Base-by-base conservation (phyloP, 2,797 vertebrate species). In the Micromesistius poutassou region DNA sequence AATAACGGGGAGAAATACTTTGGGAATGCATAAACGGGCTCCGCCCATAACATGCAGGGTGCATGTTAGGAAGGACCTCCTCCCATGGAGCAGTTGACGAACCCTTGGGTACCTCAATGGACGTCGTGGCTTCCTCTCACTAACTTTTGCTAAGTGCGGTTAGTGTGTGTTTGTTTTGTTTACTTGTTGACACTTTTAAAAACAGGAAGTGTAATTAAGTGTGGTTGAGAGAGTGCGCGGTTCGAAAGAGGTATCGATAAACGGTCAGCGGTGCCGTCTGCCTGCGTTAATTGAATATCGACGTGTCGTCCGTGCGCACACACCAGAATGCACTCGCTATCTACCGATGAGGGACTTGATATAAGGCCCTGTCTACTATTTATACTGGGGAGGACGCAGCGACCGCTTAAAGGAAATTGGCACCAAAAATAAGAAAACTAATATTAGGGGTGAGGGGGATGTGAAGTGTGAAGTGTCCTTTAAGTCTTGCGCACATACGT, bases 231-330 rank as follows among this genome's bases (percentile, higher is more conserved):
- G 30, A 81, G 79, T 77, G 80, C 84, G 88, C 80, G 80, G 83
- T 90, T 93, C 92, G 91, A 93, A 91, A 91, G 83, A 82, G 78
- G 80, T 90, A 93, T 94, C 89, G 92, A 94, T 93, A 89, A 93
- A 92, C 84, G 84, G 90, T 88, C 90, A 82, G 79, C 71, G 79
- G 83, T 81, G 89, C 86, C 81, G 85, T 85, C 89, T 88, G 84
- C 81, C 75, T 82, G 80, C 87, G 89, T 91, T 94, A 94, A 94
- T 94, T 93, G 90, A 93, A 93, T 93, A 94, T 94, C 75, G 92
- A 94, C 90, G 89, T 81, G 84, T 91, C 83, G 83, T 86, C 83
- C 46, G 46, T 5, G 5, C 70, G 36, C 83, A 81, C 83, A 81
- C 78, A 83, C 84, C 82, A 76, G 82, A 91, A 86, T 78, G 77